These are phyloP conservation scores for Axis porcinus DNA, from an alignment of 2,113 vertebrate species.

Conservation along the genomic window DNA sequence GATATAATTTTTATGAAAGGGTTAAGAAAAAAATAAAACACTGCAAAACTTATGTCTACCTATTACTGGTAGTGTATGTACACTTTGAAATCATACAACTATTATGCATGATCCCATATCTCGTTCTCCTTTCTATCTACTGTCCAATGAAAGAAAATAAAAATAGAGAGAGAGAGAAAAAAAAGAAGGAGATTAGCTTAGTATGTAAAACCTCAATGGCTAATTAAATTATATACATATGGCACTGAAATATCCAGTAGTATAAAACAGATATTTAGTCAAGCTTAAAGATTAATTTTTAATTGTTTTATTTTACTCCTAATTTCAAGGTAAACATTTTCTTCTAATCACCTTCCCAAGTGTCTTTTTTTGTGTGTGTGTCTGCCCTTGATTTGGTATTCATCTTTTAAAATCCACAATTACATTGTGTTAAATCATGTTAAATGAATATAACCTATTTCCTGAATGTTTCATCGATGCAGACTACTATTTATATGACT, in stretches of 20 bases:
- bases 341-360: neutral
- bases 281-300: neutral
- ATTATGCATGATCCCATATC: neutral
- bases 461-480: neutral
- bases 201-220: neutral
- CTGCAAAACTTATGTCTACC: neutral
- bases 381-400: neutral
- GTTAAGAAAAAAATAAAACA: neutral
- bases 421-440: neutral
- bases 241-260: neutral
- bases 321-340: neutral
- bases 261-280: neutral
- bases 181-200: neutral
- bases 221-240: neutral
- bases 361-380: neutral
- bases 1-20: neutral
- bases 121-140: neutral
- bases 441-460: neutral
- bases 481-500: neutral
- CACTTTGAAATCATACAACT: neutral
- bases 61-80: neutral
- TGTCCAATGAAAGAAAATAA: neutral
- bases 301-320: neutral
- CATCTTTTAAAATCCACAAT: neutral
- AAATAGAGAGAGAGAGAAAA: neutral